These are phyloP conservation scores for Oconnorella tubifera DNA, from an alignment of 2,888 invertebrate species.

Conservation along the genomic window DNA sequence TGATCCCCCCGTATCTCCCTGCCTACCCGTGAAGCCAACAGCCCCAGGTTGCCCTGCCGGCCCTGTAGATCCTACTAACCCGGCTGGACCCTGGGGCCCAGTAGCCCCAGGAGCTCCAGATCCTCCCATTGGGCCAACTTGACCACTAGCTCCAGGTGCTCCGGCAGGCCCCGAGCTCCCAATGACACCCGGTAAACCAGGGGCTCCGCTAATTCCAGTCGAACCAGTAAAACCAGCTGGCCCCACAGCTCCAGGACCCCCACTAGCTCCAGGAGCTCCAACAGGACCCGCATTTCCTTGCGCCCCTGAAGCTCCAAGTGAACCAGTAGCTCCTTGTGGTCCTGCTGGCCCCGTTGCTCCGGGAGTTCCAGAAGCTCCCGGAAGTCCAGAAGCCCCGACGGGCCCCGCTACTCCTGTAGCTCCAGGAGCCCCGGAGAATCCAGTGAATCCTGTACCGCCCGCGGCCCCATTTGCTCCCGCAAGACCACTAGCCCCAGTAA, in stretches of 20 bases:
- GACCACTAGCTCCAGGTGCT: conserved; percentile 26
- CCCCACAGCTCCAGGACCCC: conserved; percentile 18
- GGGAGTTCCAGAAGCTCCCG: conserved; percentile 13
- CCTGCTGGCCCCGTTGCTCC: conserved; percentile 22
- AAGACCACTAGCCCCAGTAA: not conserved
- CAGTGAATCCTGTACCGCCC: conserved; percentile 16
- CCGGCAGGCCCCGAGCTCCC: conserved; percentile 18
- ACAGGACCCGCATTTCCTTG: conserved; percentile 13
- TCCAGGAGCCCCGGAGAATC: conserved; percentile 21
- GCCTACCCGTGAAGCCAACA: conserved; percentile 12
- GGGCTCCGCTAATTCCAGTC: conserved; percentile 18
- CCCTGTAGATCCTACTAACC: conserved; percentile 11
- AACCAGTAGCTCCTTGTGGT: conserved; percentile 19
- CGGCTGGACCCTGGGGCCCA: conserved; percentile 21
- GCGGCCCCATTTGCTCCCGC: conserved; percentile 3
- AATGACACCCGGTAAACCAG: conserved; percentile 22
- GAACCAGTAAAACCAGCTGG: conserved; percentile 13
- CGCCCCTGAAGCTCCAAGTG: conserved; percentile 15
- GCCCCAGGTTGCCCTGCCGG: conserved; percentile 18
- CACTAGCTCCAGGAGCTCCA: conserved; percentile 17
- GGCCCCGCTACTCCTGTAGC: conserved; percentile 10
- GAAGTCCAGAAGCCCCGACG: conserved; percentile 21
- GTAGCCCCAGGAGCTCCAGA: conserved; percentile 23
- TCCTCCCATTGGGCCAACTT: conserved; percentile 25
- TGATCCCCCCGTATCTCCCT: conserved; percentile 17